Evolutionary conservation across 2,888 invertebrate species (phyloP).

Genomic region (Cotesia congregata): DNA sequence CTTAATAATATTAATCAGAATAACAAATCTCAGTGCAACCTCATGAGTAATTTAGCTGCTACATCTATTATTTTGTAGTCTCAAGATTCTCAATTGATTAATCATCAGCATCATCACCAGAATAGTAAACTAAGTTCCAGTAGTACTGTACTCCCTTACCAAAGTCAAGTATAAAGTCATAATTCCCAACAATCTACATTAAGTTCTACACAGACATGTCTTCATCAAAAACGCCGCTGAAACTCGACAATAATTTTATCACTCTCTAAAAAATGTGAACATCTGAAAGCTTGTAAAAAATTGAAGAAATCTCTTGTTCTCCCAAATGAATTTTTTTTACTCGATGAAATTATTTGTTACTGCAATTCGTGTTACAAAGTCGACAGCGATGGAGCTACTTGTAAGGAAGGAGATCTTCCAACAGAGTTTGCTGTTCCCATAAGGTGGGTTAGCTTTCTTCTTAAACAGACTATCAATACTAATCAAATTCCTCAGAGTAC

Average conservation of each 20-base stretch:
- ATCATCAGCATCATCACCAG: slow-evolving; percentile 39
- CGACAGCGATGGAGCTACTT: slow-evolving; percentile 71
- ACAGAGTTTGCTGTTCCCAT: slow-evolving; percentile 74
- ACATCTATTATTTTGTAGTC: slow-evolving; percentile 52
- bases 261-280: slow-evolving; percentile 74
- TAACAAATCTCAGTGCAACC: slow-evolving; percentile 51
- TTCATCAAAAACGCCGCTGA: slow-evolving; percentile 62
- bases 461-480: slow-evolving; percentile 72
- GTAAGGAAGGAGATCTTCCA: slow-evolving; percentile 74
- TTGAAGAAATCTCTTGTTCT: slow-evolving; percentile 76
- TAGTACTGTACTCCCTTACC: slow-evolving; percentile 46
- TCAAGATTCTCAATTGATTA: slow-evolving; percentile 45
- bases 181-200: slow-evolving; percentile 49
- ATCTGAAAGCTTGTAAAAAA: slow-evolving; percentile 75
- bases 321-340: slow-evolving; percentile 76
- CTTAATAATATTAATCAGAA: slow-evolving; percentile 53
- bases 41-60: slow-evolving; percentile 46
- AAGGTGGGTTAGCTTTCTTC: slow-evolving; percentile 79
- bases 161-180: slow-evolving; percentile 49
- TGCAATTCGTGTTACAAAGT: slow-evolving; percentile 77
- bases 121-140: slow-evolving; percentile 56
- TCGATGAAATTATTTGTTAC: slow-evolving; percentile 75
- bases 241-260: slow-evolving; percentile 46
- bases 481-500: slow-evolving; percentile 68
- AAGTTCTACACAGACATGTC: slow-evolving; percentile 52